Evolutionary conservation across 2,888 invertebrate species (phyloP), one percentile per base, ranked within the genome.

Genomic region (Drosophila aldrichi): DNA sequence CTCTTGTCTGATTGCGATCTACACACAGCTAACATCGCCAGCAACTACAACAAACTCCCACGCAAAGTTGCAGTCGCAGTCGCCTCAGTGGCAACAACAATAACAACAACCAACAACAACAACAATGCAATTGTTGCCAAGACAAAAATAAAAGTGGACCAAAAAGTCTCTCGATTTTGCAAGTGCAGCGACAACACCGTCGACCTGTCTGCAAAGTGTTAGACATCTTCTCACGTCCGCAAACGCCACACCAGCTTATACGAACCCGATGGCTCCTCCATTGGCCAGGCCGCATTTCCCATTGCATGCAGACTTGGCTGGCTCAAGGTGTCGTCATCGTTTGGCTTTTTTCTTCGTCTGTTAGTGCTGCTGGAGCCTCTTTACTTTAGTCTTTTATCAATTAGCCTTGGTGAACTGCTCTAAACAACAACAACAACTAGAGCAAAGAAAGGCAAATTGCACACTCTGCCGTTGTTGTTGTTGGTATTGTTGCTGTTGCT

Each of bases 1-100:
- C 91, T 91, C 82, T 82, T 72, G 77, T 74, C 77, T 81, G 91
- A 91, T 91, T 82, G 73, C 60, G 79, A 91, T 91, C 91, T 85
- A 64, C 64, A 76, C 38, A 64, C 69, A 67, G 49, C 65, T 72
- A 68, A 58, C 56, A 61, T 56, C 59, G 56, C 2, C 66, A 74
- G 58, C 64, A 75, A 62, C 68, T 68, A 61, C 65, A 70, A 74
- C 64, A 87, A 79, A 88, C 89, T 90, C 90, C 90, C 90, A 90
- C 90, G 90, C 90, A 88, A 84, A 90, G 79, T 80, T 86, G 75
- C 73, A 80, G 77, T 72, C 73, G 60, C 60, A 79, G 75, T 77
- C 81, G 77, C 64, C 69, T 54, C 62, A 61, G 29, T 52, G 51
- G 38, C 72, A 73, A 58, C 73, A 75, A 62, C 51, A 77, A 64